phyloP scores from a whole-genome alignment of 2,113 vertebrate species.

The Ranitomeya variabilis region DNA sequence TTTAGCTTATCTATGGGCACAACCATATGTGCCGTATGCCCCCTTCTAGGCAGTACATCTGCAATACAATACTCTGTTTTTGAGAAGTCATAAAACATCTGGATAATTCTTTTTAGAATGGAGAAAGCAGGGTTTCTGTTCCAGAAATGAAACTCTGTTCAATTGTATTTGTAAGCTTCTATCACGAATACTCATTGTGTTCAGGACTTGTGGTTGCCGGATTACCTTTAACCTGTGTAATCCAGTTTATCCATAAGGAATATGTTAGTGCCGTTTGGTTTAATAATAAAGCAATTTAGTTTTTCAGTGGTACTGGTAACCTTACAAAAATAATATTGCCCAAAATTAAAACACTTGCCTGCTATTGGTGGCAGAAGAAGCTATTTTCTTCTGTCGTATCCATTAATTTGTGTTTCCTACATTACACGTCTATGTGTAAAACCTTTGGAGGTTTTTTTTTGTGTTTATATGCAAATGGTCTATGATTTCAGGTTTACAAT shows the following conservation, averaged over 20 bases:
- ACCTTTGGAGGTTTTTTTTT: too few species aligned
- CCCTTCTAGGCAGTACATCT: not conserved
- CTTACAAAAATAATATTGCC: too few species aligned
- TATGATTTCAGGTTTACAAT: conserved; percentile 85
- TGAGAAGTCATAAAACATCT: not conserved
- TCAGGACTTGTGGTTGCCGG: not conserved
- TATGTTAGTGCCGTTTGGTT: not conserved
- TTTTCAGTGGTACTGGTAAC: too few species aligned
- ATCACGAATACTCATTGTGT: not conserved
- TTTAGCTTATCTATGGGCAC: not conserved
- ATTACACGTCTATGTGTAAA: too few species aligned
- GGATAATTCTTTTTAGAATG: not conserved
- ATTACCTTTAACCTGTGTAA: not conserved
- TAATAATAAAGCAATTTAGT: not conserved
- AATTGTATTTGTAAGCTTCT: not conserved
- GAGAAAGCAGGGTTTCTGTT: not conserved
- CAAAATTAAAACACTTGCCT: too few species aligned
- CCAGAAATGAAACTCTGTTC: not conserved
- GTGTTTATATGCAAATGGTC: not conserved
- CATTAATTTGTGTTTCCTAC: too few species aligned
- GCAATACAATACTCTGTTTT: not conserved
- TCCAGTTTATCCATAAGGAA: not conserved
- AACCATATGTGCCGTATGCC: conserved; percentile 23
- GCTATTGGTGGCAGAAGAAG: not conserved
- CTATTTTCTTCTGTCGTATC: too few species aligned